phyloP scores from a whole-genome alignment of 64 coral and sea anemone species.

The Astreopora myriophthalma region DNA sequence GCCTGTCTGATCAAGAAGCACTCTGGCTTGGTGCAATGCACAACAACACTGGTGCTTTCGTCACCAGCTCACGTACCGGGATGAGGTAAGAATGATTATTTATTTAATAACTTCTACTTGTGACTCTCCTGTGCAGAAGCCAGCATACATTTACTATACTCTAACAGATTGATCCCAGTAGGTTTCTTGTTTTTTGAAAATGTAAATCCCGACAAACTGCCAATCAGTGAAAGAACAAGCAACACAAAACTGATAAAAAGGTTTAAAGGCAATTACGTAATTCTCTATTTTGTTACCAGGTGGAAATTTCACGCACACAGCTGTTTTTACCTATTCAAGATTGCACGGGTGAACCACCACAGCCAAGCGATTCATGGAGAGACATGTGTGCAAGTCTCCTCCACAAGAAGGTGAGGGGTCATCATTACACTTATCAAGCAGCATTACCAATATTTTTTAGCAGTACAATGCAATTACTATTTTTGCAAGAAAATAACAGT shows the following conservation, averaged over 20 bases:
- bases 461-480: too few relatives aligned
- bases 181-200: conserved; percentile 8
- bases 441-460: too few relatives aligned
- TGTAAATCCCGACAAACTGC: not conserved
- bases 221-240: too few relatives aligned
- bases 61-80: conserved; percentile 53
- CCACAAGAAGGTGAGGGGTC: conserved; percentile 14
- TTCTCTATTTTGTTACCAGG: not conserved
- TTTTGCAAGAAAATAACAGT: too few relatives aligned
- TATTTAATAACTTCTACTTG: not conserved
- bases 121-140: not conserved
- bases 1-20: conserved; percentile 45
- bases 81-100: conserved; percentile 36
- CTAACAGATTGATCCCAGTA: too few relatives aligned
- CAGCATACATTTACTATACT: not conserved
- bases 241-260: not conserved
- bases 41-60: conserved; percentile 55
- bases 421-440: too few relatives aligned
- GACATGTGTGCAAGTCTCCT: conserved; percentile 37
- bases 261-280: not conserved
- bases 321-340: not conserved
- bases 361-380: conserved; percentile 18
- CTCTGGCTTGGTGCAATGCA: conserved; percentile 51
- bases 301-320: conserved; percentile 20
- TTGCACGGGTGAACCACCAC: not conserved